A percentile compares a stretch with the other conserved stretches of the same genome.
phyloP scores from a whole-genome alignment of 2,888 invertebrate genomes.

The Spodoptera littoralis region DNA sequence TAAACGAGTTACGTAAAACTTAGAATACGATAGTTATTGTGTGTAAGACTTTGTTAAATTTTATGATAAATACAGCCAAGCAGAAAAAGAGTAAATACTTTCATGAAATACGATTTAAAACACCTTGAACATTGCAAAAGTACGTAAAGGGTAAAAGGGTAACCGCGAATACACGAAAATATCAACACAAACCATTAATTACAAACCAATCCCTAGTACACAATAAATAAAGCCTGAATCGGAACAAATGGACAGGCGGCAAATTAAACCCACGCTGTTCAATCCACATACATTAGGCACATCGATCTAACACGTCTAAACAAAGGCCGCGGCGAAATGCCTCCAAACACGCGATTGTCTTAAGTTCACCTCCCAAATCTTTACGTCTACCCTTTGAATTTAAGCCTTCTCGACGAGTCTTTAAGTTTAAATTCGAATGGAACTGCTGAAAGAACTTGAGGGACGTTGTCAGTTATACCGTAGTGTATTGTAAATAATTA shows the following conservation, averaged over 20 bases:
- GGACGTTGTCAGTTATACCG: constrained; percentile 40
- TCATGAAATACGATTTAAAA: too few species aligned
- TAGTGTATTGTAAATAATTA: constrained; percentile 31
- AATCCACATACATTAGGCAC: constrained; percentile 85
- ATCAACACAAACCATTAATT: constrained; percentile 57
- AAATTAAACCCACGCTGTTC: constrained; percentile 84
- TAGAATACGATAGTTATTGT: neutral
- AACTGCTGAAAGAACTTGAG: constrained; percentile 35
- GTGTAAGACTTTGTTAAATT: neutral
- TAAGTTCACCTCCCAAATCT: constrained; percentile 65
- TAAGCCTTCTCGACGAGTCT: constrained; percentile 41
- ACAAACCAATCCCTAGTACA: constrained; percentile 73
- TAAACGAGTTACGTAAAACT: constrained; percentile 16
- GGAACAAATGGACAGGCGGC: constrained; percentile 87
- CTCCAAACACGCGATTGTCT: constrained; percentile 84
- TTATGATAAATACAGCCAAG: too few species aligned
- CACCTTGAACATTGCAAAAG: neutral
- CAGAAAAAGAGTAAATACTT: too few species aligned
- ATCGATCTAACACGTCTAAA: constrained; percentile 87
- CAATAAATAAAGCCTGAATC: constrained; percentile 86
- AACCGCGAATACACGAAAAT: constrained; percentile 27
- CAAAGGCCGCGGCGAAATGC: constrained; percentile 80
- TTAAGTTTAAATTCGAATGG: constrained; percentile 46
- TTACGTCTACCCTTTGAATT: constrained; percentile 29
- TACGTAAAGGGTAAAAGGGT: neutral